These are phyloP conservation scores for Hippoglossus stenolepis DNA, from an alignment of 2,113 vertebrate species.

Conservation along the genomic window DNA sequence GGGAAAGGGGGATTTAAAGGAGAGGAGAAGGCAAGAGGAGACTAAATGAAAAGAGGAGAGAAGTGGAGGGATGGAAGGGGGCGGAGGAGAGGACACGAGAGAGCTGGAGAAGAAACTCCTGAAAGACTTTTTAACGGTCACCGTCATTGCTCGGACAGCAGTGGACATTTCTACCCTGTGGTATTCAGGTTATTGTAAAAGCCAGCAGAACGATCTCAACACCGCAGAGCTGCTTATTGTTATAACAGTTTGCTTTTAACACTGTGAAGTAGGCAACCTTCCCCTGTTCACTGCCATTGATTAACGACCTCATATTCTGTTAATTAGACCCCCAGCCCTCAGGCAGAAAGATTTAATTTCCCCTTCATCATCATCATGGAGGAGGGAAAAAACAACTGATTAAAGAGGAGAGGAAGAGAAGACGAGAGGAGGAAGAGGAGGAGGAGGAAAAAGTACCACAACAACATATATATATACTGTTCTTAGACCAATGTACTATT, in stretches of 20 bases:
- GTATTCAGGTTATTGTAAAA: slow-evolving; percentile 29
- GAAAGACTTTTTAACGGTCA: neutral
- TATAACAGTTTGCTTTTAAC: slow-evolving; percentile 71
- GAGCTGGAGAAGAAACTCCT: neutral
- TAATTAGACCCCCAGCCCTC: slow-evolving; percentile 89
- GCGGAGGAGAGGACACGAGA: neutral
- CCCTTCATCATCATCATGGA: slow-evolving; percentile 84
- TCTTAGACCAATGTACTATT: neutral
- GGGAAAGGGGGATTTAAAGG: neutral
- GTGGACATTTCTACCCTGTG: slow-evolving; percentile 26
- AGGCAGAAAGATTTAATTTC: slow-evolving; percentile 94
- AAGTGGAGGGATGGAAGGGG: too few species aligned
- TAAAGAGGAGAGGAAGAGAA: slow-evolving; percentile 84
- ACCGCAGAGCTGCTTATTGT: slow-evolving; percentile 49
- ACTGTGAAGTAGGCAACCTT: slow-evolving; percentile 78
- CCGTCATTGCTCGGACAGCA: neutral
- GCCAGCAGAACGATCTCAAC: slow-evolving; percentile 59
- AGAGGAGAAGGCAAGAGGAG: neutral
- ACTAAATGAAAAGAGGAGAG: too few species aligned
- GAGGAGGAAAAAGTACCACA: slow-evolving; percentile 7
- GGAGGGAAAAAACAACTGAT: slow-evolving; percentile 82
- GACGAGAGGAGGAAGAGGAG: slow-evolving; percentile 37
- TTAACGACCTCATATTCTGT: slow-evolving; percentile 97
- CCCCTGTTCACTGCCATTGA: slow-evolving; percentile 86
- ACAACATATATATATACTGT: neutral